Percentiles rank a stretch among this genome's conserved stretches.
These are phyloP conservation scores for Silurus lanzhouensis DNA, from an alignment of 2,797 vertebrate genomes.

Conservation along the genomic window DNA sequence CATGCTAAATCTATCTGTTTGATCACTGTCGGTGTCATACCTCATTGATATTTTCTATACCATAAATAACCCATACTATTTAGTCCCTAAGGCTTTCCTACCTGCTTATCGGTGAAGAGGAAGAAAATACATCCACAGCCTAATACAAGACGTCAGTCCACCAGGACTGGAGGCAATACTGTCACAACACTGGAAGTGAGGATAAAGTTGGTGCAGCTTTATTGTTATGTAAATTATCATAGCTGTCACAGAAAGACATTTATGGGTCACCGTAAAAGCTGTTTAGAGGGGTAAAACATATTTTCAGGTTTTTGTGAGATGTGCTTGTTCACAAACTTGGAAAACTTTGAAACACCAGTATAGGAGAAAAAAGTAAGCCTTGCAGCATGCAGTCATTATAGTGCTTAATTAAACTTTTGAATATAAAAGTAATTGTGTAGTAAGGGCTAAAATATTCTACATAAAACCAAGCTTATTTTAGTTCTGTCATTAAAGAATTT, in stretches of 20 bases:
- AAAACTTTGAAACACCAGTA: background rate
- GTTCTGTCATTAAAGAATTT: background rate
- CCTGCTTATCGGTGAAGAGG: background rate
- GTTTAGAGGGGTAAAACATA: background rate
- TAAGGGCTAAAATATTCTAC: constrained; percentile 32
- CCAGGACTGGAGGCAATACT: constrained; percentile 6
- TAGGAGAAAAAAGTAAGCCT: background rate
- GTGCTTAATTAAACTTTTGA: constrained; percentile 43
- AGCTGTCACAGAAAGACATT: constrained; percentile 30
- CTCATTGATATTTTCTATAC: background rate
- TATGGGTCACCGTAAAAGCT: constrained; percentile 14
- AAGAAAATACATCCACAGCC: background rate
- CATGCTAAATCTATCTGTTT: constrained; percentile 3
- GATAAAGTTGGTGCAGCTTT: constrained; percentile 32
- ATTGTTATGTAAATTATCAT: constrained; percentile 42
- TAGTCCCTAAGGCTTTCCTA: constrained; percentile 1
- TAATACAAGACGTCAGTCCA: constrained; percentile 14
- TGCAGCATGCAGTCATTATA: background rate
- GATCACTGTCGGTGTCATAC: background rate
- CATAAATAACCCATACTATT: constrained; percentile 8
- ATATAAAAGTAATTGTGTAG: constrained; percentile 52
- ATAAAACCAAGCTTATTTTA: constrained; percentile 21
- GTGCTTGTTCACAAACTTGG: background rate
- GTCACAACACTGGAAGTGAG: constrained; percentile 16
- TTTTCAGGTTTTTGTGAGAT: background rate